Evolutionary conservation across 2,113 vertebrate species (phyloP).

Genomic region (Oriolus oriolus): DNA sequence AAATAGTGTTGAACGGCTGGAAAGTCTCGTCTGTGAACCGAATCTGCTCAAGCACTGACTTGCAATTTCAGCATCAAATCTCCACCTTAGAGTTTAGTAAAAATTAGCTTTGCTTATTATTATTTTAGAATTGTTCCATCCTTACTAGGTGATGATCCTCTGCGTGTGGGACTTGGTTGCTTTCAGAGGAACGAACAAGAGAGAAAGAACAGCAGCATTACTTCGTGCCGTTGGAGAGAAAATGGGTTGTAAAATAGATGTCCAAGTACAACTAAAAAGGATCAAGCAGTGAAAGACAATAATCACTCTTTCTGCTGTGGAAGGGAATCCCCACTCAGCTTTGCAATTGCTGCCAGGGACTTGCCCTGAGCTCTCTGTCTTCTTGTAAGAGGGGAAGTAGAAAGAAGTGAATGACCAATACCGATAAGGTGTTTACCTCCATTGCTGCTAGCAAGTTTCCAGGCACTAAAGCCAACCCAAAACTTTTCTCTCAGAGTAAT

Average conservation of each 20-base stretch:
- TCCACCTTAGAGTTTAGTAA: not conserved
- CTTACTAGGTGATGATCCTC: not conserved
- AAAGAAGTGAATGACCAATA: not conserved
- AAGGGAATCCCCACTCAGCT: slow-evolving; percentile 20
- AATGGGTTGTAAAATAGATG: not conserved
- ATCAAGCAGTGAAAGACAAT: not conserved
- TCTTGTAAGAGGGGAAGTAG: slow-evolving; percentile 6
- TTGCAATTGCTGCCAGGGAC: slow-evolving; percentile 9
- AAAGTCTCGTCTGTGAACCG: not conserved
- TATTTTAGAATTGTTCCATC: not conserved
- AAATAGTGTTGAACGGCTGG: not conserved
- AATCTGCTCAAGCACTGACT: not conserved
- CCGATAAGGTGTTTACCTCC: not conserved
- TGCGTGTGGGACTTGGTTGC: accelerated
- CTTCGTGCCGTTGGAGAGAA: not conserved
- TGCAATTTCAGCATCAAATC: not conserved
- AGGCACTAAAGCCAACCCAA: not conserved
- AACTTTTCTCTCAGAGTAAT: not conserved
- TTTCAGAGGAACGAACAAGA: not conserved
- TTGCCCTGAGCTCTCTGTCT: not conserved
- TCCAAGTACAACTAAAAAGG: not conserved
- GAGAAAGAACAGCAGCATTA: not conserved
- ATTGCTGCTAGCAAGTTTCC: not conserved
- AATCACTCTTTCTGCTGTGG: not conserved
- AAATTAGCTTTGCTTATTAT: not conserved